These are phyloP conservation scores for Plusia festucae DNA, from an alignment of 2,888 invertebrate genomes.

Conservation along the genomic window DNA sequence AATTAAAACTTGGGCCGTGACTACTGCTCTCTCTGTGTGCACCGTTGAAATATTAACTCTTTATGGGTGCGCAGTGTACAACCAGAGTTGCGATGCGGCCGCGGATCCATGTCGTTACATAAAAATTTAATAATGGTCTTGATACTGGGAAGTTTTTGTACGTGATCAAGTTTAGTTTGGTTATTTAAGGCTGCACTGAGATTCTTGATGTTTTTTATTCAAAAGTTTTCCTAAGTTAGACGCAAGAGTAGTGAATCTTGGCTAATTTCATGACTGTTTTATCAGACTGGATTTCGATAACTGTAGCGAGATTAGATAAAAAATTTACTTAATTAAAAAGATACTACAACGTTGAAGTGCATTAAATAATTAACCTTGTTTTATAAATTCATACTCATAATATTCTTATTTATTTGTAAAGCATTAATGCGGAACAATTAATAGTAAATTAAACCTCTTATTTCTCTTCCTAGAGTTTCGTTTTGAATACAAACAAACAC, in stretches of 20 bases:
- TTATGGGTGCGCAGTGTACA: conserved; percentile 85
- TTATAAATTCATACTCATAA: too few relatives aligned
- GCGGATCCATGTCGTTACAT: conserved; percentile 78
- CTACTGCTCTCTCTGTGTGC: conserved; percentile 85
- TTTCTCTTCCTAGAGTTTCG: too few relatives aligned
- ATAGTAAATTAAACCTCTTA: too few relatives aligned
- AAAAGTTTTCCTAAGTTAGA: conserved; percentile 37
- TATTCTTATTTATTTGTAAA: too few relatives aligned
- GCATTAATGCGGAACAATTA: too few relatives aligned
- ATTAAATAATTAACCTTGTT: too few relatives aligned
- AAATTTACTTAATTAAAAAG: background rate
- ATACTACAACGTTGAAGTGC: too few relatives aligned
- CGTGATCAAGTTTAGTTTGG: conserved; percentile 70
- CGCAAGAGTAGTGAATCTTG: conserved; percentile 26
- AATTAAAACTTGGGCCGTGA: conserved; percentile 87
- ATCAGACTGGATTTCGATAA: background rate
- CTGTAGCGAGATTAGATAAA: background rate
- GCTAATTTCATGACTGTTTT: conserved; percentile 18
- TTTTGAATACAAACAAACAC: too few relatives aligned
- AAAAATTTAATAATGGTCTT: conserved; percentile 81
- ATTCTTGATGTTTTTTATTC: conserved; percentile 57
- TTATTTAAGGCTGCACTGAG: conserved; percentile 64
- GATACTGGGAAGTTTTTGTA: conserved; percentile 73
- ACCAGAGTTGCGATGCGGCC: conserved; percentile 72
- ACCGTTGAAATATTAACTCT: conserved; percentile 88